phyloP scores from a whole-genome alignment of 2,797 vertebrate genomes.

The Argya squamiceps region DNA sequence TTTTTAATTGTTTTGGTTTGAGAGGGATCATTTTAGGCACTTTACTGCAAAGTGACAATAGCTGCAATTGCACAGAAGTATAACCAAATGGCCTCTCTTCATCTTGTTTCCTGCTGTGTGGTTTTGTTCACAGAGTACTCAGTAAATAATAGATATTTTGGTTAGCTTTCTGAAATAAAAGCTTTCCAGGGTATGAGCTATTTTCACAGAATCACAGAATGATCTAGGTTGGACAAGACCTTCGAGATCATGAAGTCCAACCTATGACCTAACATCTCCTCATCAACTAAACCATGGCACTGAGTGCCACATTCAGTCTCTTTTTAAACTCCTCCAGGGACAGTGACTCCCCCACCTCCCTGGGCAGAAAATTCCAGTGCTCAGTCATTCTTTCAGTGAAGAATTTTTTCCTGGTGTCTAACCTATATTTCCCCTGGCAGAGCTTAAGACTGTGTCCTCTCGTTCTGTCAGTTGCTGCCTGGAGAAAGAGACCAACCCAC shows the following conservation, averaged over 20 bases:
- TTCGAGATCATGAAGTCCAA: not conserved
- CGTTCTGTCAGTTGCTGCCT: fast-evolving
- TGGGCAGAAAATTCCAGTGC: not conserved
- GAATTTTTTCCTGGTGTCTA: not conserved
- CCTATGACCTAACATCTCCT: too few relatives aligned
- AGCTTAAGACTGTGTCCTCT: not conserved
- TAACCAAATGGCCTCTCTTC: not conserved
- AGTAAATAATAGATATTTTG: not conserved
- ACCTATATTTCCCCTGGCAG: not conserved
- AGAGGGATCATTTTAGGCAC: not conserved
- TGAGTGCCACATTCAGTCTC: not conserved
- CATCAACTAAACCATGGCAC: not conserved
- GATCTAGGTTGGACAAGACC: not conserved
- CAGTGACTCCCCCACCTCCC: not conserved
- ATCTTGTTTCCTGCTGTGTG: not conserved
- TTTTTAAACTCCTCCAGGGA: not conserved
- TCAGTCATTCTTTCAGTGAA: not conserved
- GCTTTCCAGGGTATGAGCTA: not conserved
- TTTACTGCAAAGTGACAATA: not conserved
- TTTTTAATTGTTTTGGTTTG: not conserved
- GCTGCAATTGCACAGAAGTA: not conserved
- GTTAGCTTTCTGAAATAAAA: not conserved
- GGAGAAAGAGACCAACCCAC: not conserved
- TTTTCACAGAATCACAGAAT: not conserved
- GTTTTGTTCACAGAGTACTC: not conserved